These are phyloP conservation scores for Cirrhinus mrigala DNA, from an alignment of 2,797 vertebrate genomes.

Conservation along the genomic window DNA sequence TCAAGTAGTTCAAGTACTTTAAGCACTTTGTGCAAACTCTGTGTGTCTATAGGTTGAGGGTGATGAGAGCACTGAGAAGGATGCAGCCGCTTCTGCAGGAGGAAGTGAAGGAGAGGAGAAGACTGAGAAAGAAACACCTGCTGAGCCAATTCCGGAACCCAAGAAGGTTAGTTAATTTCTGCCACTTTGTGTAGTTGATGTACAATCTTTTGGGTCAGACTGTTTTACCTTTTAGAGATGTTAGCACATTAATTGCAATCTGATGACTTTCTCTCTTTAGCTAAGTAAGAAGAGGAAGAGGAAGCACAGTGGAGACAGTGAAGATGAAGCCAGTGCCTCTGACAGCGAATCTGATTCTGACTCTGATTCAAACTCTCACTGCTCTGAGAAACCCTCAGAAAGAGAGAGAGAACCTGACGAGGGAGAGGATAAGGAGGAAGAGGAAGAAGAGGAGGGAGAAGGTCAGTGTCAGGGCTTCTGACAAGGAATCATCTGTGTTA, in stretches of 20 bases:
- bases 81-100: constrained; percentile 55
- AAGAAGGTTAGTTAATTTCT: constrained; percentile 80
- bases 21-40: too few species aligned
- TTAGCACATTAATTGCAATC: neutral
- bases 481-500: neutral
- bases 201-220: neutral
- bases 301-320: constrained; percentile 89
- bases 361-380: constrained; percentile 83
- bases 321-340: constrained; percentile 85
- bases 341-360: constrained; percentile 88
- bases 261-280: constrained; percentile 61
- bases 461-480: constrained; percentile 68
- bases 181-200: too few species aligned
- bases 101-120: constrained; percentile 75
- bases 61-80: constrained; percentile 72
- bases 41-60: constrained; percentile 72
- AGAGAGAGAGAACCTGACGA: constrained; percentile 74
- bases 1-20: too few species aligned
- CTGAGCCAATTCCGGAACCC: constrained; percentile 74
- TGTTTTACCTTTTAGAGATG: neutral
- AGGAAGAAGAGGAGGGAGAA: constrained; percentile 75
- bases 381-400: constrained; percentile 79
- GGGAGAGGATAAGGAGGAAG: constrained; percentile 68
- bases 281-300: constrained; percentile 84
- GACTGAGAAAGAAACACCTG: constrained; percentile 74